Conservation (phyloP, 1,140 invertebrate genomes). For the Atopsyche davidsoni region DNA sequence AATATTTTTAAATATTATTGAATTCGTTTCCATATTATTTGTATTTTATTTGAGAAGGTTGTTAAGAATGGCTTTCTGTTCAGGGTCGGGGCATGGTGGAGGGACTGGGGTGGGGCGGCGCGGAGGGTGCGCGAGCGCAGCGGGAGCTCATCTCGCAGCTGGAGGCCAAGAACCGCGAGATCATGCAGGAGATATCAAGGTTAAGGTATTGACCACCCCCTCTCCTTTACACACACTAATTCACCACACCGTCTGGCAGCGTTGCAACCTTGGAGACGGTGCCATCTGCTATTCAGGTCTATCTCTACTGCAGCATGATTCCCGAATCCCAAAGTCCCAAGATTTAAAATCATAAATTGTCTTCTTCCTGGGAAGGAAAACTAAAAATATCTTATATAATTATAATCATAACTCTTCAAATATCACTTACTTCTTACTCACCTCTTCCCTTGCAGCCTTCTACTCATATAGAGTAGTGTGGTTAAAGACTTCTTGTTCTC, state of each 20-base stretch:
- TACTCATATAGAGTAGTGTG: too few species aligned
- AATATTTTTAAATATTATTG: background rate
- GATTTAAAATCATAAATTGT: too few species aligned
- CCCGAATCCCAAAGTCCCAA: background rate
- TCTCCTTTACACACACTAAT: too few species aligned
- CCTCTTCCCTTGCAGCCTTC: too few species aligned
- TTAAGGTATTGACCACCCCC: constrained; percentile 57
- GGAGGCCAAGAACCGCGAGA: constrained; percentile 95
- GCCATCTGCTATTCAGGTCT: background rate
- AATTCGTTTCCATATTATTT: constrained; percentile 1
- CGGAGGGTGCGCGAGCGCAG: constrained; percentile 81
- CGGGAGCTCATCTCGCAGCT: constrained; percentile 90
- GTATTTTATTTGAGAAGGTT: constrained; percentile 2
- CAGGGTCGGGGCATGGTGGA: constrained; percentile 68
- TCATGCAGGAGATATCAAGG: constrained; percentile 93
- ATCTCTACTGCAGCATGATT: background rate
- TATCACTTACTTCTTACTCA: too few species aligned
- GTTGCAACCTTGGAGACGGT: too few species aligned
- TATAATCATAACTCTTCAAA: too few species aligned
- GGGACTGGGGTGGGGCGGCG: constrained; percentile 58
- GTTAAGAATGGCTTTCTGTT: background rate
- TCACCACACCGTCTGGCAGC: too few species aligned
- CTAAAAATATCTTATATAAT: too few species aligned
- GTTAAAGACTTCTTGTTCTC: too few species aligned
- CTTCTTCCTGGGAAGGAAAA: too few species aligned